Percentiles rank a stretch among this genome's conserved stretches.
These are phyloP conservation scores for Phyllotreta cruciferae DNA, from an alignment of 2,888 invertebrate species.

Conservation along the genomic window DNA sequence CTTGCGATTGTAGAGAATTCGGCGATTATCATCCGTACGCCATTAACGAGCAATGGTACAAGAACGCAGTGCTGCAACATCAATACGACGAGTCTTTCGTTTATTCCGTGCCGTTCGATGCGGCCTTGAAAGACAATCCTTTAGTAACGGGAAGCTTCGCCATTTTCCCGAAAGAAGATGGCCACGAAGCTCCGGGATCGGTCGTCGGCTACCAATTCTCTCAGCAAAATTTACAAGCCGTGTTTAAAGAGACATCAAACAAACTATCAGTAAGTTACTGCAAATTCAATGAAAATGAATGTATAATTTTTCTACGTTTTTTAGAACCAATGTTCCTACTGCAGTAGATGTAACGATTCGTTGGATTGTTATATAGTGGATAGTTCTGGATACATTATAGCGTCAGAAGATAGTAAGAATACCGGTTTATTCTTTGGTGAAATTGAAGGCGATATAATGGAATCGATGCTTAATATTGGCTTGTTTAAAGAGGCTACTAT, in stretches of 20 bases:
- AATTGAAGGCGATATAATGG: conserved; percentile 78
- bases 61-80: conserved; percentile 86
- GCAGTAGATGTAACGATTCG: conserved; percentile 66
- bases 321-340: conserved; percentile 61
- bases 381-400: conserved; percentile 86
- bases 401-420: conserved; percentile 68
- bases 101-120: conserved; percentile 73
- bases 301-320: conserved; percentile 31
- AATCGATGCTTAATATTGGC: conserved; percentile 72
- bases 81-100: conserved; percentile 80
- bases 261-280: conserved; percentile 57
- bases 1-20: conserved; percentile 66
- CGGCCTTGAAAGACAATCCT: conserved; percentile 61
- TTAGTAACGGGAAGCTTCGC: conserved; percentile 84
- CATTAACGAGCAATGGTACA: conserved; percentile 91
- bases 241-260: conserved; percentile 74
- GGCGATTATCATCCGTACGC: conserved; percentile 78
- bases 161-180: conserved; percentile 80
- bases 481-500: conserved; percentile 79
- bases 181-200: conserved; percentile 81
- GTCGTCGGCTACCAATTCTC: conserved; percentile 89
- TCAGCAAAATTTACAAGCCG: conserved; percentile 71
- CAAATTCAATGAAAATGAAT: neutral
- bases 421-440: conserved; percentile 89
- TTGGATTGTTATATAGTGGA: conserved; percentile 89